Percentiles rank a stretch among this genome's conserved stretches.
phyloP scores from a whole-genome alignment of 2,888 invertebrate genomes.

The Cerceris ruficornis region DNA sequence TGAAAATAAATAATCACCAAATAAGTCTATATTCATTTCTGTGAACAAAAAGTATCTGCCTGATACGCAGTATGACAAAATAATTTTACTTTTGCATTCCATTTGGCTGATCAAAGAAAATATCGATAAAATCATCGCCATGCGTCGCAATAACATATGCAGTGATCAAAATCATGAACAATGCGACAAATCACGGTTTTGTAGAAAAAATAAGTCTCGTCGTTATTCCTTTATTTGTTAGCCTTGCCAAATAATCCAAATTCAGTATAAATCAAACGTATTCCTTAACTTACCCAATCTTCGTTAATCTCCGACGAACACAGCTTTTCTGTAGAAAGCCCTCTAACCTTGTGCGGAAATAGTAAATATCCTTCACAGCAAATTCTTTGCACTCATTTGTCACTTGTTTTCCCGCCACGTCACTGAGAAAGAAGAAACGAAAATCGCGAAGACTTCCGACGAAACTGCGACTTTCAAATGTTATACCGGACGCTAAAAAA shows the following conservation, averaged over 20 bases:
- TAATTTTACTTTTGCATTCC: neutral
- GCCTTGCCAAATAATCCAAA: neutral
- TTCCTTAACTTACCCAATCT: neutral
- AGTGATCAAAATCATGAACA: too few species aligned
- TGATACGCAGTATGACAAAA: neutral
- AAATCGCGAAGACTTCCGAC: neutral
- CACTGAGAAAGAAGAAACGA: constrained; percentile 3
- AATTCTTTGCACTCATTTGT: neutral
- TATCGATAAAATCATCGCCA: neutral
- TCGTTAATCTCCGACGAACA: neutral
- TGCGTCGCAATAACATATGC: neutral
- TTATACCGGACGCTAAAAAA: constrained; percentile 1
- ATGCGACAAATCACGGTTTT: too few species aligned
- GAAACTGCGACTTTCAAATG: constrained; percentile 26
- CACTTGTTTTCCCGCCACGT: neutral
- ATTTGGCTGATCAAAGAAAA: neutral
- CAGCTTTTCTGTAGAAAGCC: neutral
- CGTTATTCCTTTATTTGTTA: neutral
- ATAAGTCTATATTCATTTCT: too few species aligned
- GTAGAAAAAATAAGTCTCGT: too few species aligned
- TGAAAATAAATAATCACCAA: too few species aligned
- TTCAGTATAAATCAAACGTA: neutral
- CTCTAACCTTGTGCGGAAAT: neutral
- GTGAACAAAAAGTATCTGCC: neutral
- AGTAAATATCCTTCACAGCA: neutral